phyloP scores from a whole-genome alignment of 2,113 vertebrate species.

The Cariama cristata region DNA sequence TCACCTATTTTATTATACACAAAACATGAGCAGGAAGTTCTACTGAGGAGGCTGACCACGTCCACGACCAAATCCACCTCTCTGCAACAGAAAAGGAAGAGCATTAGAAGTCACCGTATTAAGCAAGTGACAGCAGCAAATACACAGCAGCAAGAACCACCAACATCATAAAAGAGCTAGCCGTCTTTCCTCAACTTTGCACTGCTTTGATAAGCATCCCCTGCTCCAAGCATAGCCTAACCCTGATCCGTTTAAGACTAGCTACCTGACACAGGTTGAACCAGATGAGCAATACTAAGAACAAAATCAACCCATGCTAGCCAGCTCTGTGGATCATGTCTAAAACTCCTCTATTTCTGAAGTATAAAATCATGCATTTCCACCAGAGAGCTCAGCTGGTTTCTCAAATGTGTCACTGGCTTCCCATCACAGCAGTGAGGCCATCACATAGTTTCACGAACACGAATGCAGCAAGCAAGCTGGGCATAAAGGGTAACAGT shows the following conservation, averaged over 20 bases:
- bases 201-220: not conserved
- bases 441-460: not conserved
- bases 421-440: not conserved
- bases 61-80: conserved; percentile 97
- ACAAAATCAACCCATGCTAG: not conserved
- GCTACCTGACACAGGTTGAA: not conserved
- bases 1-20: conserved; percentile 90
- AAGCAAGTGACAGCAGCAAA: not conserved
- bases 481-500: fast-evolving
- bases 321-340: not conserved
- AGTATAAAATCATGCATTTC: not conserved
- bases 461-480: fast-evolving
- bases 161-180: not conserved
- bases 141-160: not conserved
- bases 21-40: conserved; percentile 72
- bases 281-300: not conserved
- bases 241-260: not conserved
- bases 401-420: not conserved
- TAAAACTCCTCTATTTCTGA: not conserved
- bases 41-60: conserved; percentile 96
- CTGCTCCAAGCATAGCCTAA: not conserved
- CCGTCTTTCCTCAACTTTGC: not conserved
- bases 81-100: conserved; percentile 82
- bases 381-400: not conserved
- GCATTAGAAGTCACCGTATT: not conserved